These are phyloP conservation scores for Otolemur crassicaudatus DNA, from an alignment of 2,797 vertebrate genomes.

Conservation along the genomic window DNA sequence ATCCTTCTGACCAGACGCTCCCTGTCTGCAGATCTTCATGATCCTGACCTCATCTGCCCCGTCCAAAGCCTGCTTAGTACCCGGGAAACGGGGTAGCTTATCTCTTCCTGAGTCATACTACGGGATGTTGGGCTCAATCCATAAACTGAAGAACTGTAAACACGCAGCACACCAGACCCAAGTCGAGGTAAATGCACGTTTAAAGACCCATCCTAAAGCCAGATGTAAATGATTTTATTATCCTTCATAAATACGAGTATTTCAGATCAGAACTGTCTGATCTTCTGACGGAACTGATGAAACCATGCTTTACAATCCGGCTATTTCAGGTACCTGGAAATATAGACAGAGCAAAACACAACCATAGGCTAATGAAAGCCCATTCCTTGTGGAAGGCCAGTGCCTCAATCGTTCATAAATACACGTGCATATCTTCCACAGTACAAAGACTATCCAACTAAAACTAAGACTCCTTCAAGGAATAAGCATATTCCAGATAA, in stretches of 20 bases:
- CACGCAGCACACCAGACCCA: background rate
- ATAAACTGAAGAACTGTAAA: background rate
- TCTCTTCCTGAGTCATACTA: background rate
- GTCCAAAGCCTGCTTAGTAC: background rate
- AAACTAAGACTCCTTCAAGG: slow-evolving; percentile 65
- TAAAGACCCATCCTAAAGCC: background rate
- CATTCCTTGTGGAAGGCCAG: background rate
- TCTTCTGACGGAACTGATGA: background rate
- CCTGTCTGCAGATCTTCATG: background rate
- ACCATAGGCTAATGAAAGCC: background rate
- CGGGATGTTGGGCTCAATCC: background rate
- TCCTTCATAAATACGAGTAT: background rate
- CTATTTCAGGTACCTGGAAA: background rate
- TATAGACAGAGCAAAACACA: background rate
- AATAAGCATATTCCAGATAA: slow-evolving; percentile 60
- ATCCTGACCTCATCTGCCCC: background rate
- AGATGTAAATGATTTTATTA: background rate
- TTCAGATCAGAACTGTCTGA: background rate
- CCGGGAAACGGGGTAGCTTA: background rate
- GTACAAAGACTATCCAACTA: background rate
- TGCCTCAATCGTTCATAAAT: background rate
- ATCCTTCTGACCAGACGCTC: background rate
- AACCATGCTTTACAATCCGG: background rate
- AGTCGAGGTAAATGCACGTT: background rate
- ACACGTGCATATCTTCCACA: background rate